Evolutionary conservation across 2,797 vertebrate species (phyloP), one percentile per base, ranked within the genome.

Genomic region (Sebastes melanostomus): DNA sequence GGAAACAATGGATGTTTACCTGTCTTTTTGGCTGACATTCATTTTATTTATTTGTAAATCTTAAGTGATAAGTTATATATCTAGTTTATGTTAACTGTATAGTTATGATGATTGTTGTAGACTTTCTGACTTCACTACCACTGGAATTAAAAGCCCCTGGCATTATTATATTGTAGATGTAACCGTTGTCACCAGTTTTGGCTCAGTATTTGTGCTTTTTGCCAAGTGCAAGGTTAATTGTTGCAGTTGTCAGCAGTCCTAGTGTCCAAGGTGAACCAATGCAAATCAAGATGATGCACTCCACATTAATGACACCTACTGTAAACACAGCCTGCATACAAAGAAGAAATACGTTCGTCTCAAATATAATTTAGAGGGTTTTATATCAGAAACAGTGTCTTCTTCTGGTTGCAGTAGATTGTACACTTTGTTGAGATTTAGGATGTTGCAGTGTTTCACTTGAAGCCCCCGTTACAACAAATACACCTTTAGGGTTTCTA

Each of bases 221-320:
- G 22, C 34, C 4, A 42, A 14, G 8, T 59, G 30, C n/a, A 66
- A 74, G 42, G 55, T 73, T 62, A 66, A 56, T 29, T 66, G 42
- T 66, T 46, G 18, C 25, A 73, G 29, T 56, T 80, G 20, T 46
- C 36, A 50, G 46, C 55, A 59, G 25, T 75, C 34, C 34, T 16
- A 66, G 32, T 52, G 58, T 60, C 42, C 58, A 77, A 69, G 52
- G 52, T 73, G 58, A 77, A 54, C n/a, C 6, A n/a, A 24, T 70
- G 18, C 65, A 63, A 74, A 77, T 74, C 32, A 56, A 52, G 24
- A 63, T 30, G 20, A 67, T 1, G 1, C 72, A 55, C 46, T 67
- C 18, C 67, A 83, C 66, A 71, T 46, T 34, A 60, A 16, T 27
- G 55, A 66, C 4, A 24, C 29, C 9, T 3, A 42, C 9, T 24